Conservation (phyloP, 1,140 invertebrate species). For the Caenorhabditis latens region DNA sequence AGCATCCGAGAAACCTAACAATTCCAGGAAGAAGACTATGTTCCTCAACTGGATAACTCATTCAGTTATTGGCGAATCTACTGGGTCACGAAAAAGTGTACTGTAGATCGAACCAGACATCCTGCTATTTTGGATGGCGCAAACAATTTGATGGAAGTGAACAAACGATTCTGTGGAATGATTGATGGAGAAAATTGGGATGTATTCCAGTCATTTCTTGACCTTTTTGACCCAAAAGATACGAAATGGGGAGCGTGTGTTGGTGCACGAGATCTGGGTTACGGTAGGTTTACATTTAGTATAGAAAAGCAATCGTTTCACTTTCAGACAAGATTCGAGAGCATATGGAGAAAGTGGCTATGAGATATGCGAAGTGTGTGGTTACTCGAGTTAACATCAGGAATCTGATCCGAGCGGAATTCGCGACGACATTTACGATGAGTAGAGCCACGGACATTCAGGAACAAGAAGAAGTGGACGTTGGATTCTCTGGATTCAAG, state of each 20-base stretch:
- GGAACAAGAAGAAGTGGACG: background rate
- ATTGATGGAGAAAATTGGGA: constrained; percentile 23
- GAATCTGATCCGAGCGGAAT: background rate
- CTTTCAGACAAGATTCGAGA: background rate
- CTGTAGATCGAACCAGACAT: background rate
- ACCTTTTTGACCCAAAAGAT: background rate
- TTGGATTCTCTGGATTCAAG: background rate
- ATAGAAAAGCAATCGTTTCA: background rate
- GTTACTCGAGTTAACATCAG: background rate
- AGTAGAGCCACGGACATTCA: background rate
- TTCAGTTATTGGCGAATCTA: background rate
- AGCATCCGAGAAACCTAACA: background rate
- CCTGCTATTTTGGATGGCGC: background rate
- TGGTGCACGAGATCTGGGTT: background rate
- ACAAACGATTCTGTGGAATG: constrained; percentile 9
- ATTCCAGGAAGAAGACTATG: background rate
- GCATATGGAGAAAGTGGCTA: background rate
- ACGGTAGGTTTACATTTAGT: background rate
- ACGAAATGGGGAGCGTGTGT: background rate
- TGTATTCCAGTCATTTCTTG: background rate
- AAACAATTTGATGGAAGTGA: background rate
- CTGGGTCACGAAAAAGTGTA: constrained; percentile 7
- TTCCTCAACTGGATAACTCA: background rate
- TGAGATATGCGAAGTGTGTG: background rate
- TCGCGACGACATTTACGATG: background rate